Percentiles rank a stretch among this genome's conserved stretches.
Evolutionary conservation across 1,140 invertebrate species (phyloP).

Genomic region (Formica exsecta): DNA sequence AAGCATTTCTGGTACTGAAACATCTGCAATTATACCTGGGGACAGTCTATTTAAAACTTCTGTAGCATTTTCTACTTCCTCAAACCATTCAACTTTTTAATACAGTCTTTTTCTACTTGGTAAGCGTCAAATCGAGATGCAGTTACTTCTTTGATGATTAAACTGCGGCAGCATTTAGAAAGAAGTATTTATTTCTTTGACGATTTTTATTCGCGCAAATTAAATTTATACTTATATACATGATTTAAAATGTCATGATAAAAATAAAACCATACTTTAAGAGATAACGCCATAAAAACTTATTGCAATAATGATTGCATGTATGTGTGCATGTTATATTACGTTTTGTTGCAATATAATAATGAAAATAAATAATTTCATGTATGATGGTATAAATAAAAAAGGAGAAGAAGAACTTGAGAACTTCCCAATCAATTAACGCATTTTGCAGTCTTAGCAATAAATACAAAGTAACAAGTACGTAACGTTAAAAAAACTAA

Average conservation of each 20-base stretch:
- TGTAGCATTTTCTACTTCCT: slow-evolving; percentile 28
- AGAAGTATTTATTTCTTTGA: slow-evolving; percentile 14
- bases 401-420: background rate
- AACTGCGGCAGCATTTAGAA: background rate
- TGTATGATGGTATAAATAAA: background rate
- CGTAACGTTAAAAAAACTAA: background rate
- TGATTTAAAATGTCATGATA: background rate
- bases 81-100: slow-evolving; percentile 34
- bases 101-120: background rate
- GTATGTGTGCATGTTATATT: too few relatives aligned
- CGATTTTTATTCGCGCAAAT: background rate
- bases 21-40: slow-evolving; percentile 19
- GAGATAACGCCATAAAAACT: background rate
- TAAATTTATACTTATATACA: background rate
- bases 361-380: background rate
- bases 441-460: background rate
- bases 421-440: slow-evolving; percentile 24
- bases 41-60: slow-evolving; percentile 35
- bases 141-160: slow-evolving; percentile 33
- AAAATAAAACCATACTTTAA: background rate
- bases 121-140: background rate
- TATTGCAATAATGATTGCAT: background rate
- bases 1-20: slow-evolving; percentile 12
- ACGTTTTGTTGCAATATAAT: background rate
- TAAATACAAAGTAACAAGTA: slow-evolving; percentile 20